These are phyloP conservation scores for Tipula unca DNA, from an alignment of 2,888 invertebrate species.

Conservation along the genomic window DNA sequence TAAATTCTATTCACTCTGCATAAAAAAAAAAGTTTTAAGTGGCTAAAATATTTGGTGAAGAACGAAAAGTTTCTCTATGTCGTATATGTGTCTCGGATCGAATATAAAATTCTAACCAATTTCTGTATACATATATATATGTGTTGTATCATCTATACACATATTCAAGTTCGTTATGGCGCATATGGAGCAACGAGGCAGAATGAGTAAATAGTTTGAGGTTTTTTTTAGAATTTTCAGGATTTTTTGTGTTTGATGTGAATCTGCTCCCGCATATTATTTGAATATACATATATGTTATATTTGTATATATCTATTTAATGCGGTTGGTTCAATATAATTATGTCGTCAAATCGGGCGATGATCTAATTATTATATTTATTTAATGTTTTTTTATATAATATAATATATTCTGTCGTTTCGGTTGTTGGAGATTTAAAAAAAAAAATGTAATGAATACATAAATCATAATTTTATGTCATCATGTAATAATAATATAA, in stretches of 20 bases:
- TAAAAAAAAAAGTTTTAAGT: background rate
- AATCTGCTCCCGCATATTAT: background rate
- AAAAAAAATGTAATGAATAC: background rate
- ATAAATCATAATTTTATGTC: background rate
- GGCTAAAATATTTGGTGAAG: background rate
- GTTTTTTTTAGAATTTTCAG: background rate
- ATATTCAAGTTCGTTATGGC: background rate
- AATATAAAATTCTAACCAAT: background rate
- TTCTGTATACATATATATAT: background rate
- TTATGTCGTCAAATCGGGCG: slow-evolving; percentile 8
- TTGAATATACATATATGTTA: background rate
- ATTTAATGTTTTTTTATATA: background rate
- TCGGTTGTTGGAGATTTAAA: background rate
- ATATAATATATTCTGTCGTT: background rate
- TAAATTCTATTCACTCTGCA: background rate
- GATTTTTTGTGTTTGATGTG: background rate
- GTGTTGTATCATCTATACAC: background rate
- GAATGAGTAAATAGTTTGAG: background rate
- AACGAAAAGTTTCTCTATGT: background rate
- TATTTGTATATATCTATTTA: background rate
- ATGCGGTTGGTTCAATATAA: background rate
- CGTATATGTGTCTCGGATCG: background rate
- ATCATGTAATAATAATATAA: background rate
- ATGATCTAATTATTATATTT: slow-evolving; percentile 4
- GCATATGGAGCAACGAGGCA: background rate